phyloP scores from a whole-genome alignment of 2,888 invertebrate genomes.

The Papilio elwesi region DNA sequence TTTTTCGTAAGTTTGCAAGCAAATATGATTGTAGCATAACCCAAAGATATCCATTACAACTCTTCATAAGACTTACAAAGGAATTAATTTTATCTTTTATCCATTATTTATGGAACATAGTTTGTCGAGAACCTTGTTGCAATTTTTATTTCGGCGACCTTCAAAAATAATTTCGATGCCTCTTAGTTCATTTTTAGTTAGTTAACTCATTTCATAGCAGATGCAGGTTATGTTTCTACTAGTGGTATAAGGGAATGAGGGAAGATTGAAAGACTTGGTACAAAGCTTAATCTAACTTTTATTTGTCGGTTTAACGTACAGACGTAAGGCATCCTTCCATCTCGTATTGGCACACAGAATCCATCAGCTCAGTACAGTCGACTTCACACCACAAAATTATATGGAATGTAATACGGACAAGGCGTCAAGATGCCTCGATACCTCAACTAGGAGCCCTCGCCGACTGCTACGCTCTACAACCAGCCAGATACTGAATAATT shows the following conservation, averaged over 20 bases:
- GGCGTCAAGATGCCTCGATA: constrained; percentile 68
- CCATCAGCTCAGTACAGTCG: constrained; percentile 60
- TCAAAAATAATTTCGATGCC: too few relatives aligned
- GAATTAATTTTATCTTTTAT: too few relatives aligned
- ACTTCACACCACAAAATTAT: constrained; percentile 60
- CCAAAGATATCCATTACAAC: too few relatives aligned
- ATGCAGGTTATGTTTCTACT: too few relatives aligned
- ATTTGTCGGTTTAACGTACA: constrained; percentile 84
- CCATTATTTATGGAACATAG: too few relatives aligned
- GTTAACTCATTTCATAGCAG: too few relatives aligned
- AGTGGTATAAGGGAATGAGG: constrained; percentile 1
- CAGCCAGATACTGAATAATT: constrained; percentile 64
- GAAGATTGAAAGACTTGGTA: constrained; percentile 63
- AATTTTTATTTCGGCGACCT: too few relatives aligned
- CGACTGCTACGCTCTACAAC: constrained; percentile 58
- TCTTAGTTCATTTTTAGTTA: too few relatives aligned
- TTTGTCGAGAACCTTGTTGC: too few relatives aligned
- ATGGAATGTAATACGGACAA: constrained; percentile 71
- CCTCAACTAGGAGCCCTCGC: constrained; percentile 47
- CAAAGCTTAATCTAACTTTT: constrained; percentile 82
- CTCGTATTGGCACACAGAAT: constrained; percentile 80
- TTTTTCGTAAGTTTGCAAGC: too few relatives aligned
- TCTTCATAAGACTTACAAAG: too few relatives aligned
- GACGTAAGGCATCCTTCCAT: constrained; percentile 80
- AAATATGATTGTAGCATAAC: too few relatives aligned